Conservation (phyloP, 2,888 invertebrate species). For the Tupiocoris notatus region DNA sequence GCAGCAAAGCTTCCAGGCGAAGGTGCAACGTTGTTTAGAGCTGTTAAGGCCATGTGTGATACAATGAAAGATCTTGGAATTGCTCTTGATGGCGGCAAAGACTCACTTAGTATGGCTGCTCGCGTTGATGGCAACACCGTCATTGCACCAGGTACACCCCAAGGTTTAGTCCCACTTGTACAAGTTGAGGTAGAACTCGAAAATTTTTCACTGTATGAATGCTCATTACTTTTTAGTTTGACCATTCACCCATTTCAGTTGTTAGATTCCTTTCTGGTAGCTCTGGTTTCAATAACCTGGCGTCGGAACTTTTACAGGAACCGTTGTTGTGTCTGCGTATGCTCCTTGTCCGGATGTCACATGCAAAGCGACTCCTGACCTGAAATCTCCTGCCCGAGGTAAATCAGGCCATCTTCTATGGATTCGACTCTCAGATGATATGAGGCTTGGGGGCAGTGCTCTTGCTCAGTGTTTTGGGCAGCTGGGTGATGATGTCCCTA, state of each 20-base stretch:
- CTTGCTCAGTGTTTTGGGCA: constrained; percentile 87
- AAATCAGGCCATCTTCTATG: constrained; percentile 69
- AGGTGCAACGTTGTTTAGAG: constrained; percentile 81
- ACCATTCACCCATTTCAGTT: too few relatives aligned
- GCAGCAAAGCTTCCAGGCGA: constrained; percentile 92
- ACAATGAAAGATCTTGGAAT: constrained; percentile 80
- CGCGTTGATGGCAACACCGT: constrained; percentile 65
- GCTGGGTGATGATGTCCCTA: constrained; percentile 76
- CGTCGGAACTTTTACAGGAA: constrained; percentile 66
- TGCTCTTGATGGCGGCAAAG: constrained; percentile 95
- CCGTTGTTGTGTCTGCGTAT: constrained; percentile 93
- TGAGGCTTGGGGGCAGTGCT: constrained; percentile 87
- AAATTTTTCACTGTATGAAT: too few relatives aligned
- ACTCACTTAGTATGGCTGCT: constrained; percentile 96
- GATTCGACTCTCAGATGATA: constrained; percentile 72
- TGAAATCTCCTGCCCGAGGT: constrained; percentile 67
- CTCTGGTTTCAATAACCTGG: not conserved
- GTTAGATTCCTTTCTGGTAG: too few relatives aligned
- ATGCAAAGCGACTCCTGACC: constrained; percentile 82
- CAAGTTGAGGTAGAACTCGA: too few relatives aligned
- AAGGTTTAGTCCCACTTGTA: too few relatives aligned
- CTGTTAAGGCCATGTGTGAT: constrained; percentile 83
- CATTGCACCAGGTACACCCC: constrained; percentile 62
- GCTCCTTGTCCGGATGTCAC: constrained; percentile 91
- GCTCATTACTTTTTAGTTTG: too few relatives aligned